Evolutionary conservation across 2,888 invertebrate genomes (phyloP).

Genomic region (Salticus scenicus): DNA sequence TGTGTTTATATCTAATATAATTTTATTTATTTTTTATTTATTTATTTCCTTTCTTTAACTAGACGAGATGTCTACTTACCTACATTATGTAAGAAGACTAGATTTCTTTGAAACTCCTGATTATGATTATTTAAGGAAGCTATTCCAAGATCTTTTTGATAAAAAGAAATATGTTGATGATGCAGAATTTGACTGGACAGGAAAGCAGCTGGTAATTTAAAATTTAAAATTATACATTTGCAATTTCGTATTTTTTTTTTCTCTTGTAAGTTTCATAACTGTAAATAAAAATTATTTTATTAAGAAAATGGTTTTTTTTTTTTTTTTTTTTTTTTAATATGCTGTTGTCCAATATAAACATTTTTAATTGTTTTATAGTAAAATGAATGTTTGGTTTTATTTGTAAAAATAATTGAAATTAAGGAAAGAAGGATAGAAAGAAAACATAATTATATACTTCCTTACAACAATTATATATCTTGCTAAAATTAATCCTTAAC

Average conservation of each 20-base stretch:
- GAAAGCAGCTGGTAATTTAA: slow-evolving; percentile 83
- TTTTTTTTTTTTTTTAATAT: neutral
- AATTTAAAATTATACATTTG: no score
- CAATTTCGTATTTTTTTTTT: no score
- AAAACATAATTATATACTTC: no score
- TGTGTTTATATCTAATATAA: no score
- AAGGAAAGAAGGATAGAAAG: no score
- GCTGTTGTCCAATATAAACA: neutral
- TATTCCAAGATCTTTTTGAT: slow-evolving; percentile 94
- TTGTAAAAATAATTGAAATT: no score
- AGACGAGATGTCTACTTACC: slow-evolving; percentile 70
- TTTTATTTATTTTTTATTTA: no score
- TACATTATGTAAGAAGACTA: slow-evolving; percentile 89
- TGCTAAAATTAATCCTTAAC: no score
- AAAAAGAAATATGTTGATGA: slow-evolving; percentile 84
- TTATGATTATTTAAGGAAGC: slow-evolving; percentile 97
- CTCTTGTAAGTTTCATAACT: neutral
- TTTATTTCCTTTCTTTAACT: neutral
- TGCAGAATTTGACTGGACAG: slow-evolving; percentile 96
- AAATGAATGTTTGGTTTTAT: no score
- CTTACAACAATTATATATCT: no score
- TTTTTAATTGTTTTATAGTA: no score
- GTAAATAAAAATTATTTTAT: neutral
- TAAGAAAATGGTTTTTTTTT: neutral
- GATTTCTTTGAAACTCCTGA: slow-evolving; percentile 99